These are phyloP conservation scores for Drosophila murphyi DNA, from an alignment of 1,140 invertebrate species.

Conservation along the genomic window DNA sequence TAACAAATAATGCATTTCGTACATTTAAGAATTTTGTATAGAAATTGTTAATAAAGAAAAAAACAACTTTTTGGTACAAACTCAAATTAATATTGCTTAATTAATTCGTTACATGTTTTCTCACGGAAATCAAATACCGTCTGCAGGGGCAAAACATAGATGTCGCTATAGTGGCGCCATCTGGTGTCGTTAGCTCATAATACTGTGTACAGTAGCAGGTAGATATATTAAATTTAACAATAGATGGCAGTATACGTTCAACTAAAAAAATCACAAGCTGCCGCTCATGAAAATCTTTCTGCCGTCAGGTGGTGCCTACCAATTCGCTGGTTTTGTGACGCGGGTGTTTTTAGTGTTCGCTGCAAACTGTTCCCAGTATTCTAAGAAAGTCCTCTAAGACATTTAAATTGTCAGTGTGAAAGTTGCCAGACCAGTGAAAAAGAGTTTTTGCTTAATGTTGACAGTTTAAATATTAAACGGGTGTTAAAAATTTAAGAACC, in stretches of 20 bases:
- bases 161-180: not conserved
- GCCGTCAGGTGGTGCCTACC: not conserved
- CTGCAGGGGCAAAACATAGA: not conserved
- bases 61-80: constrained; percentile 68
- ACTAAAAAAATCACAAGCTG: not conserved
- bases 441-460: not conserved
- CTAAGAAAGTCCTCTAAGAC: not conserved
- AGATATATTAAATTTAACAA: no score
- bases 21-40: constrained; percentile 76
- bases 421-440: not conserved
- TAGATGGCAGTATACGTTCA: no score
- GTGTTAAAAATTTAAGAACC: constrained; percentile 1
- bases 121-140: no score
- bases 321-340: constrained; percentile 1
- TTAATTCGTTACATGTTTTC: not conserved
- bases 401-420: not conserved
- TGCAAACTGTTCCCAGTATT: constrained; percentile 21
- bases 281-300: not conserved
- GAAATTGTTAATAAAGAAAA: constrained; percentile 75
- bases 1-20: constrained; percentile 62
- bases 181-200: not conserved
- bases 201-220: not conserved
- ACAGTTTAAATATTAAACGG: not conserved
- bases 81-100: no score
- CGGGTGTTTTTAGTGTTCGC: not conserved